Evolutionary conservation across 2,797 vertebrate genomes (phyloP), one percentile per base, ranked within the genome.

Genomic region (Danio tinwini): DNA sequence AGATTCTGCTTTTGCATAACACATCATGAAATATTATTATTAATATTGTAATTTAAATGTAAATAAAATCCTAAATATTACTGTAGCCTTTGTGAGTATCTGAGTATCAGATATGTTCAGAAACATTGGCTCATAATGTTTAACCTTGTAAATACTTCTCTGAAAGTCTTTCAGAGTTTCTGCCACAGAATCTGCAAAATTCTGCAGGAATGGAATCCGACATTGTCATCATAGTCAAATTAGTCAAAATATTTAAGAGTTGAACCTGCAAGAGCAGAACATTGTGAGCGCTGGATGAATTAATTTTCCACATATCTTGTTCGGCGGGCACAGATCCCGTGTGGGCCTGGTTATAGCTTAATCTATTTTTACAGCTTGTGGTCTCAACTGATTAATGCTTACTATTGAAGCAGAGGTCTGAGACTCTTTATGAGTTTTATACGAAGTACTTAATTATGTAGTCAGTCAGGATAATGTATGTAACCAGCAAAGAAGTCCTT

Each of bases 351-450:
- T 75, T 75, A 75, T 75, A 52, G 73, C 37, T 45, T 72, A 79
- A 79, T 79, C 77, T 50, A 79, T 79, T 72, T 79, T 79, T 79
- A 71, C 68, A 62, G 68, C 76, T 76, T 55, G 74, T 71, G 76
- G 58, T 79, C 56, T 72, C 37, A 17, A 7, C 76, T 71, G 76
- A 79, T 79, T 55, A 63, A 70, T 78, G 65, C 17, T 37, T 72
- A 71, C 67, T 62, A 53, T 44, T 79, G 58, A 49, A 72, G 58
- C 19, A 45, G 65, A 69, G 65, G 76, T 62, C 59, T 53, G 37
- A 53, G 59, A 52, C 76, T 45, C 68, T 63, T 78, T 78, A 78
- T 63, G 68, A 55, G 68, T 72, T 72, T 72, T 56, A 72, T 72
- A 55, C 40, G 7, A 45, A 53, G 69, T 72, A 63, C 3, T 72